These are phyloP conservation scores for Promerops cafer DNA, from an alignment of 2,113 vertebrate genomes.

Conservation along the genomic window DNA sequence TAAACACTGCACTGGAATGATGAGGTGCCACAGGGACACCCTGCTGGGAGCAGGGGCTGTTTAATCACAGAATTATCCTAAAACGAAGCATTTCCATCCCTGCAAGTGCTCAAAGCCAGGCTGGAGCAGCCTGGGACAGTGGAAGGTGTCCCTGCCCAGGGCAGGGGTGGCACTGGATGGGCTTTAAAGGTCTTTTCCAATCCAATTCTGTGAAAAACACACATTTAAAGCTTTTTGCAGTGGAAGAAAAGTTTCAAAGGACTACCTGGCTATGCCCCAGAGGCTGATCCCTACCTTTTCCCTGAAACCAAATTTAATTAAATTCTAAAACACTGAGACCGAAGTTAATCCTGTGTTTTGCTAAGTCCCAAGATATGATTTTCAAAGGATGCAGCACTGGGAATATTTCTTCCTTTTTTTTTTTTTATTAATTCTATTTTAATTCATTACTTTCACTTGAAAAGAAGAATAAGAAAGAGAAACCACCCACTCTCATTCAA, in stretches of 20 bases:
- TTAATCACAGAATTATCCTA: neutral
- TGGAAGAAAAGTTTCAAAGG: neutral
- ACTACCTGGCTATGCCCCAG: neutral
- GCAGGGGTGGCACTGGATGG: neutral
- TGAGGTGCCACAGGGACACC: neutral
- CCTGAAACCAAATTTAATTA: neutral
- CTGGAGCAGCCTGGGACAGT: neutral
- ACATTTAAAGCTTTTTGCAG: neutral
- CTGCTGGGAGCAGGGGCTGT: neutral
- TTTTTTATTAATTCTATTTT: neutral
- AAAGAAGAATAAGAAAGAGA: neutral
- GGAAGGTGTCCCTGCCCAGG: neutral
- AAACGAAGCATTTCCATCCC: neutral
- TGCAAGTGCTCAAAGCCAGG: neutral
- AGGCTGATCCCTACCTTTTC: neutral
- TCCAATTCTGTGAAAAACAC: neutral
- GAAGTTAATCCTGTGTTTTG: neutral
- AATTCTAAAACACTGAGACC: neutral
- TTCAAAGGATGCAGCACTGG: neutral
- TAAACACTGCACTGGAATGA: rapidly evolving
- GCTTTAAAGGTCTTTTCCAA: neutral
- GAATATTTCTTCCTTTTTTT: neutral
- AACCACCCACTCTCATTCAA: neutral
- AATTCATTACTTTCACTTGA: neutral
- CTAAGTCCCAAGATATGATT: neutral